Percentiles rank a stretch among this genome's conserved stretches.
phyloP scores from a whole-genome alignment of 2,797 vertebrate species.

The Centropyge bicolor region DNA sequence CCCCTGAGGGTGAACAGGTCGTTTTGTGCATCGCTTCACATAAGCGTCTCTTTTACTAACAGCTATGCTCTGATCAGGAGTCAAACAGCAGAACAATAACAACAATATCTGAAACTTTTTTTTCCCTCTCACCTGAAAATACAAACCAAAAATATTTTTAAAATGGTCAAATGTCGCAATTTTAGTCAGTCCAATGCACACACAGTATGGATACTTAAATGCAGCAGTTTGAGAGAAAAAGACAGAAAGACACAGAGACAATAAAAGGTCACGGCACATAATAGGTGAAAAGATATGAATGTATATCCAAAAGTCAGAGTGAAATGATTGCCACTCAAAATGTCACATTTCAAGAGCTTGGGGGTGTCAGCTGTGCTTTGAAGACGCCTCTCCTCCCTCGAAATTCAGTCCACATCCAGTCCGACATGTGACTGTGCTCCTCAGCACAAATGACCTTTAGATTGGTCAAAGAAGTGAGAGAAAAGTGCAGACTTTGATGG shows the following conservation, averaged over 20 bases:
- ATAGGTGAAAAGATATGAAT: slow-evolving; percentile 10
- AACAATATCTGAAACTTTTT: neutral
- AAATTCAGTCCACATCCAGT: slow-evolving; percentile 30
- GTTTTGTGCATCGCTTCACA: slow-evolving; percentile 2
- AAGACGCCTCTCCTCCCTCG: slow-evolving; percentile 2
- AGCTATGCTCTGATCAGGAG: neutral
- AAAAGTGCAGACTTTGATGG: neutral
- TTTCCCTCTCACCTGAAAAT: neutral
- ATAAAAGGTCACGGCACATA: slow-evolving; percentile 13
- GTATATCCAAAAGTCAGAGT: neutral
- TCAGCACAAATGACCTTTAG: slow-evolving; percentile 39
- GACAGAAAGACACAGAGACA: neutral
- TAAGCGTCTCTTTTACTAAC: neutral
- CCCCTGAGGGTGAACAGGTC: neutral
- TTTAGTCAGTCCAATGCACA: neutral
- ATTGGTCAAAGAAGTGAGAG: slow-evolving; percentile 22
- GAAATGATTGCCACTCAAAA: slow-evolving; percentile 44
- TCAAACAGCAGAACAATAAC: neutral
- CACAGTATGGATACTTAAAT: neutral
- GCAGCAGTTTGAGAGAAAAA: slow-evolving; percentile 7
- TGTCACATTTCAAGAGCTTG: slow-evolving; percentile 36
- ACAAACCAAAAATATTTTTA: neutral
- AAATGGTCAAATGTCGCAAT: too few relatives aligned
- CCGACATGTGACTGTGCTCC: slow-evolving; percentile 5
- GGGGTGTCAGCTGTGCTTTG: slow-evolving; percentile 15